These are phyloP conservation scores for Sebastes reedi DNA, from an alignment of 2,797 vertebrate genomes.

Conservation along the genomic window DNA sequence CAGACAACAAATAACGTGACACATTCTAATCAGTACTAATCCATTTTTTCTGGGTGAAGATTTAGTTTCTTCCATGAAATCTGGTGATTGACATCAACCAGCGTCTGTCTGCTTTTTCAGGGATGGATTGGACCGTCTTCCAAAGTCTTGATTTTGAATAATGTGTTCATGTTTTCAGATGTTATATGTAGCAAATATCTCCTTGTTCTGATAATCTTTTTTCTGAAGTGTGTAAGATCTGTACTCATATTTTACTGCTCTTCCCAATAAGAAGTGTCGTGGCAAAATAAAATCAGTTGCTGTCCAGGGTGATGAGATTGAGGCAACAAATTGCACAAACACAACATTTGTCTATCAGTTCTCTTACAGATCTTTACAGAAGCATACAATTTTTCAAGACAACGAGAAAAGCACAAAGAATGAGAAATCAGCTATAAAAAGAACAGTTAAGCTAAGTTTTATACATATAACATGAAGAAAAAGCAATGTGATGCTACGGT, in stretches of 20 bases:
- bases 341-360: not conserved
- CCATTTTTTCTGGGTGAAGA: not conserved
- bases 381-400: constrained; percentile 19
- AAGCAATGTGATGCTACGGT: constrained; percentile 37
- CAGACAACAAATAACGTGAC: not conserved
- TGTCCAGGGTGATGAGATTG: not conserved
- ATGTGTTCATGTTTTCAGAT: not conserved
- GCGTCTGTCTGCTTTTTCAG: not conserved
- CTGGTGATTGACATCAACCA: not conserved
- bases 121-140: not conserved
- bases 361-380: not conserved
- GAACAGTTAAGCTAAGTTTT: constrained; percentile 26
- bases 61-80: not conserved
- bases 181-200: not conserved
- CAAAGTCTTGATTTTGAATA: not conserved
- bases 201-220: not conserved
- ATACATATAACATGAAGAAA: constrained; percentile 41
- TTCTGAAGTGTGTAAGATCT: not conserved
- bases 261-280: not conserved
- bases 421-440: constrained; percentile 20
- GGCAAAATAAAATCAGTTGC: not conserved
- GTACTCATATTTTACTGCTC: constrained; percentile 25
- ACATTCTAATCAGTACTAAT: not conserved
- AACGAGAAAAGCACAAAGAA: constrained; percentile 31
- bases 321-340: not conserved